A percentile compares a stretch with the other conserved stretches of the same genome.
Conservation (phyloP, 30 jellyfish, hydroid and myxozoan genomes). For the Aurelia sp. region DNA sequence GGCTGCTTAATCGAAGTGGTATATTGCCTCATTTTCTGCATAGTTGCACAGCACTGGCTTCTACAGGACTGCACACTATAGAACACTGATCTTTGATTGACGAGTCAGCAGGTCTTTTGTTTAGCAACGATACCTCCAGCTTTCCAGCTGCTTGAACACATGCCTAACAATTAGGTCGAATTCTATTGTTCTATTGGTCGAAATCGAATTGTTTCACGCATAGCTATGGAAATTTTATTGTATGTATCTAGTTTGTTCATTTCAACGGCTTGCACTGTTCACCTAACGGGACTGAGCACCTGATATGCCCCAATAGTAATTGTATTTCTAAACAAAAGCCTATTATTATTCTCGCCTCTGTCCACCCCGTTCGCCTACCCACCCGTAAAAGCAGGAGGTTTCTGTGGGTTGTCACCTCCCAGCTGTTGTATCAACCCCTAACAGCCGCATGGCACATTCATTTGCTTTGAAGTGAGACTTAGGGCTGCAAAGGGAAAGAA, state of each 20-base stretch:
- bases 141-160: slow-evolving; percentile 29
- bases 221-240: slow-evolving; percentile 10
- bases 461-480: too few relatives aligned
- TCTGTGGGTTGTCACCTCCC: too few relatives aligned
- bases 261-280: slow-evolving; percentile 27
- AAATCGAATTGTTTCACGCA: slow-evolving; percentile 17
- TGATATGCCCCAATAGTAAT: background rate
- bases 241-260: slow-evolving; percentile 1
- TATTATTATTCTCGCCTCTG: background rate
- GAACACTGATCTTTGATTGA: too few relatives aligned
- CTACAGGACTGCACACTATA: too few relatives aligned
- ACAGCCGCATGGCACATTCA: too few relatives aligned
- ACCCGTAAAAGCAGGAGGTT: too few relatives aligned
- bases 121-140: slow-evolving; percentile 16
- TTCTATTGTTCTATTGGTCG: slow-evolving; percentile 7
- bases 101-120: too few relatives aligned
- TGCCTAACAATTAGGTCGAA: slow-evolving; percentile 16
- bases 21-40: too few relatives aligned
- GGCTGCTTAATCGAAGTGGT: too few relatives aligned
- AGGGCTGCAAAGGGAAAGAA: too few relatives aligned
- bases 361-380: background rate
- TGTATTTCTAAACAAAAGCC: background rate
- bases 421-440: too few relatives aligned
- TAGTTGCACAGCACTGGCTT: too few relatives aligned
- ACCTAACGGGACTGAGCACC: slow-evolving; percentile 3